Evolutionary conservation across 2,888 invertebrate species (phyloP), one percentile per base, ranked within the genome.

Genomic region (Drosophila meridionalis): DNA sequence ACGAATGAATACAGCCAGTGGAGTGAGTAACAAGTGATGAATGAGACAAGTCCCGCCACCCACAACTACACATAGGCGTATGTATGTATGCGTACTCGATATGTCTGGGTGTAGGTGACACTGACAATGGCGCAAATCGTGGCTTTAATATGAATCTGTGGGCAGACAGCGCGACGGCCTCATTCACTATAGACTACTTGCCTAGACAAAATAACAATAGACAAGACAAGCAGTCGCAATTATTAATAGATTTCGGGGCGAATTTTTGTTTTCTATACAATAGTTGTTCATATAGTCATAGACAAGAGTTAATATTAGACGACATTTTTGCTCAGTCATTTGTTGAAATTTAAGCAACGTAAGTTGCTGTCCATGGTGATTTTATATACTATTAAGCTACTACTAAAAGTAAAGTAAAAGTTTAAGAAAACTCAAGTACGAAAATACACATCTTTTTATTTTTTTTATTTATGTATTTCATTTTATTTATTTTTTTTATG

Each of bases 101-200:
- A 47, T 67, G 34, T 53, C 57, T 50, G 38, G 42, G 61, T 67
- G 63, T 63, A 65, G 64, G 47, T 65, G 72, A 50, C 64, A 78
- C 42, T 67, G 74, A 78, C 68, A 73, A 78, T 80, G 67, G 60
- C 50, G 8, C 73, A 73, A 81, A 59, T 69, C 78, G 73, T 50
- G 66, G 61, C 71, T 58, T 62, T 58, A 69, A 64, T 57, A 53
- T 20, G 28, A 42, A 57, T 36, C 56, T 56, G 8, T 9, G 42
- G 5, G 48, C 34, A 36, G 48, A 63, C 61, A 57, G 43, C 42
- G 32, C 14, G 32, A 32, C 32, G 36, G 2, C 3, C n/a, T 3
- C 56, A 11, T 56, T 56, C 28, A 20, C 20, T 56, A 36, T 26
- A 55, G 2, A 14, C 14, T 6, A 38, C 59, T 45, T 62, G 64